These are phyloP conservation scores for Dascyllus trimaculatus DNA, from an alignment of 2,113 vertebrate species.

Conservation along the genomic window DNA sequence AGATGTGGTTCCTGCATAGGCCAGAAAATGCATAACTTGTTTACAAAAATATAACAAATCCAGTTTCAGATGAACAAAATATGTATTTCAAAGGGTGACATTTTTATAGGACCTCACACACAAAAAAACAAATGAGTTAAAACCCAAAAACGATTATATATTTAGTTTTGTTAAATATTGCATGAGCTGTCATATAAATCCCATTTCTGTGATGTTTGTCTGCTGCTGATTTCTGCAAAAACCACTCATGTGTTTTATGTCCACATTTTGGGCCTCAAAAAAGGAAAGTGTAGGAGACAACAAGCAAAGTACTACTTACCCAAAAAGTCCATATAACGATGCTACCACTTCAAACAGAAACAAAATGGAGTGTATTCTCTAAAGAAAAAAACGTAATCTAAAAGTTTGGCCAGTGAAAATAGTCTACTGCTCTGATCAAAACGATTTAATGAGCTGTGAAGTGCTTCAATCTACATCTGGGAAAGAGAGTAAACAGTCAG, in stretches of 20 bases:
- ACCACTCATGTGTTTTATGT: not conserved
- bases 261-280: slow-evolving; percentile 2
- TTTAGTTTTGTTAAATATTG: not conserved
- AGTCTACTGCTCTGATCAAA: not conserved
- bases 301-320: not conserved
- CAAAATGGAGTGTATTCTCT: not conserved
- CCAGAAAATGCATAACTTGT: slow-evolving; percentile 3
- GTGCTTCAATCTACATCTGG: slow-evolving; percentile 46
- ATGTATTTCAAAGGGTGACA: slow-evolving; percentile 27
- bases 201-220: not conserved
- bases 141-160: not conserved
- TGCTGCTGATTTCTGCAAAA: not conserved
- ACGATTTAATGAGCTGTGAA: not conserved
- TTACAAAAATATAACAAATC: not conserved
- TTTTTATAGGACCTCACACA: slow-evolving; percentile 23
- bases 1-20: slow-evolving; percentile 35
- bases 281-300: not conserved
- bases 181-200: not conserved
- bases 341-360: not conserved
- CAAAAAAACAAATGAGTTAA: not conserved
- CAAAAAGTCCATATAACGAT: not conserved
- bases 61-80: not conserved
- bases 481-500: slow-evolving; percentile 88
- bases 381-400: not conserved
- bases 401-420: not conserved